These are phyloP conservation scores for Argynnis bischoffii DNA, from an alignment of 2,888 invertebrate species.

Conservation along the genomic window DNA sequence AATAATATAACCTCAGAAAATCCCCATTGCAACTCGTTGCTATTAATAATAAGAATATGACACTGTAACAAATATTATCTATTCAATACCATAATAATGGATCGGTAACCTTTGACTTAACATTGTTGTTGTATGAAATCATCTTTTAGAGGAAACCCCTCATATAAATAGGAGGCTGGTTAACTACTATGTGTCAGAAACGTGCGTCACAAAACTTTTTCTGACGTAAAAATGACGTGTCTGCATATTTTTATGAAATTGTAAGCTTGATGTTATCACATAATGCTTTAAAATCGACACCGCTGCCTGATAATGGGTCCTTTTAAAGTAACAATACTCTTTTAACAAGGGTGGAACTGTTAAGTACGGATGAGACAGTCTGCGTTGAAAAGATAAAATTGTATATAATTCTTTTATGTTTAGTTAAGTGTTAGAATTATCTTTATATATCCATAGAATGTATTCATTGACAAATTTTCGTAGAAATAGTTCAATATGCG, in stretches of 20 bases:
- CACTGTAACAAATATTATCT: not conserved
- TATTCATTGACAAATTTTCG: not conserved
- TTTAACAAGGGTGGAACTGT: slow-evolving; percentile 17
- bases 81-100: slow-evolving; percentile 1
- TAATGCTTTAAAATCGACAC: slow-evolving; percentile 32
- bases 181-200: slow-evolving; percentile 19
- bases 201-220: slow-evolving; percentile 37
- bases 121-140: slow-evolving; percentile 27
- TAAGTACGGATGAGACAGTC: slow-evolving; percentile 11
- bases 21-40: slow-evolving; percentile 2
- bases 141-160: slow-evolving; percentile 33
- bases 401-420: slow-evolving; percentile 14
- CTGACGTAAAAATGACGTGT: slow-evolving; percentile 36
- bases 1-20: not conserved
- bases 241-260: slow-evolving; percentile 29
- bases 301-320: slow-evolving; percentile 26
- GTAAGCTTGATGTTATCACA: slow-evolving; percentile 30
- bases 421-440: slow-evolving; percentile 11
- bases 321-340: slow-evolving; percentile 21
- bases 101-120: not conserved
- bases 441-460: not conserved
- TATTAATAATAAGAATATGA: not conserved
- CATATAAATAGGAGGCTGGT: slow-evolving; percentile 9
- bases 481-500: not conserved
- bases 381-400: slow-evolving; percentile 11